Evolutionary conservation across 1,140 invertebrate species (phyloP).

Genomic region (Triops longicaudatus): DNA sequence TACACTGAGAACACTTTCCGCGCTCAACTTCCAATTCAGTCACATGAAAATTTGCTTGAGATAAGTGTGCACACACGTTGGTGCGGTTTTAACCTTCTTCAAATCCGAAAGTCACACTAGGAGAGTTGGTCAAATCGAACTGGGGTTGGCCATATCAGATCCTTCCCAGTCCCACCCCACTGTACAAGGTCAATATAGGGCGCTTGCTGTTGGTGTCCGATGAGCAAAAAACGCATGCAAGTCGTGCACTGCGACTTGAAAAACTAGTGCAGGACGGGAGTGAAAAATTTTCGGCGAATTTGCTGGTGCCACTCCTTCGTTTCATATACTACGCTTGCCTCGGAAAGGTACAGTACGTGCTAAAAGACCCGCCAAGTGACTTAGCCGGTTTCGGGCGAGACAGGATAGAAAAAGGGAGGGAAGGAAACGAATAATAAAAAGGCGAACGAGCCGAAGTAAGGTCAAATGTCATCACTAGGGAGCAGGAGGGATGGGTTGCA

Average conservation of each 20-base stretch:
- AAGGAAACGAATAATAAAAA: constrained; percentile 3
- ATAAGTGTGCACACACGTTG: too few species aligned
- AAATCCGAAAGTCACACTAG: not conserved
- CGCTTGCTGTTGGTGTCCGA: not conserved
- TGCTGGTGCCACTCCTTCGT: too few species aligned
- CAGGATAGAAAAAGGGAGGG: not conserved
- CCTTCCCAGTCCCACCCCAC: not conserved
- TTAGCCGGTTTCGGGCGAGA: not conserved
- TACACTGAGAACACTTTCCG: not conserved
- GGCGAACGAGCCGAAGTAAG: not conserved
- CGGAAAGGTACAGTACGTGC: not conserved
- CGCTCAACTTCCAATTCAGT: not conserved
- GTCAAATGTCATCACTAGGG: not conserved
- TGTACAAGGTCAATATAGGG: not conserved
- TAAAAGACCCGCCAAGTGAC: not conserved
- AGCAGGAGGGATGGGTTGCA: not conserved
- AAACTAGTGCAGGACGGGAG: too few species aligned
- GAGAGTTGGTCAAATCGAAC: not conserved
- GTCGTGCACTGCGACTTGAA: not conserved
- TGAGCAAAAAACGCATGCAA: not conserved
- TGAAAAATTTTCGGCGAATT: too few species aligned
- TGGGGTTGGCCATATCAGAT: not conserved
- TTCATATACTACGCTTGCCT: too few species aligned
- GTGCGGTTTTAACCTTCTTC: not conserved
- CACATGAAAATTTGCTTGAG: too few species aligned